Evolutionary conservation across 2,888 invertebrate species (phyloP), one percentile per base, ranked within the genome.

Genomic region (Platycheirus albimanus): DNA sequence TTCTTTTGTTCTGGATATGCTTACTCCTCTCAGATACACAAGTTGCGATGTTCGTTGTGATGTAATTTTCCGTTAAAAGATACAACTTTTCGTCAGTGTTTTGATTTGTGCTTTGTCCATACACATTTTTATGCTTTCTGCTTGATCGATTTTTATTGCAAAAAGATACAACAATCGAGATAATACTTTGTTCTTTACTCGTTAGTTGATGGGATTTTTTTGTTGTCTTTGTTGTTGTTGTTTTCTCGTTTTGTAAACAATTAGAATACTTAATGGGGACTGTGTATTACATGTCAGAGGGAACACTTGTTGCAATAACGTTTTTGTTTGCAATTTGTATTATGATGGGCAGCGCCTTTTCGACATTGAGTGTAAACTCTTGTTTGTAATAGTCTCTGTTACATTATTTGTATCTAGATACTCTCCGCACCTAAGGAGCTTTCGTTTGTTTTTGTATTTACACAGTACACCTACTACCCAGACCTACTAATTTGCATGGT

Each of bases 121-220:
- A 49, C 17, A 36, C 13, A 33, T 54, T 11, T 15, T n/a, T 13
- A 33, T 33, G 54, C 7, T 54, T 38, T 54, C 36, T 54, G 54
- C 54, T 69, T 74, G 63, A 79, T 79, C 56, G 69, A 69, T 74
- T 79, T 79, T 63, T 56, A 69, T 63, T 63, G 63, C 63, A 30
- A 56, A 52, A 69, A 54, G 52, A 72, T 63, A 30, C 47, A 8
- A 61, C 61, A 63, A 79, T 51, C 38, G 24, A 69, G 79, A 74
- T 70, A 56, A 54, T 33, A 17, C 17, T 66, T 56, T 36, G 11
- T 41, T 63, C 20, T 56, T 3, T 30, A 1, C 54, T 36, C 15
- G 38, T 56, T 58, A 24, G 56, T 38, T 58, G 41, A 24, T 58
- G 20, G 33, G 30, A n/a, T n/a, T 33, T 33, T 33, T 33, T 33